phyloP scores from a whole-genome alignment of 2,113 vertebrate genomes.

The Nannospalax galili region DNA sequence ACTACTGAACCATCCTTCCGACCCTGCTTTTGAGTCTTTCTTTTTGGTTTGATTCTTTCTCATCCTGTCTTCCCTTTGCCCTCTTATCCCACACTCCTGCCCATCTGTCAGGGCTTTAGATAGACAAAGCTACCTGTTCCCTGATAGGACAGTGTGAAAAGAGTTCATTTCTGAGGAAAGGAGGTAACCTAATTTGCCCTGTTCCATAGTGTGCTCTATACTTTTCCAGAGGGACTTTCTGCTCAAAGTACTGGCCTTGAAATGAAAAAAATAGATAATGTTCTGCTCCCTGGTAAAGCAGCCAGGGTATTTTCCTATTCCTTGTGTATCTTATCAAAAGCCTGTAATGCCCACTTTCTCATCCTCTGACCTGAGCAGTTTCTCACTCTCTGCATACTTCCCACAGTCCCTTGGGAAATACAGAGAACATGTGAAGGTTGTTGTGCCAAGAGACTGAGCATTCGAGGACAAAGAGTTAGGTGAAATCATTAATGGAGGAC shows the following conservation, averaged over 20 bases:
- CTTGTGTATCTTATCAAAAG: background rate
- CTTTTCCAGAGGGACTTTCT: background rate
- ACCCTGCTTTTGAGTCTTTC: background rate
- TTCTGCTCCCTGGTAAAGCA: background rate
- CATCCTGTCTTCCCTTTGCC: background rate
- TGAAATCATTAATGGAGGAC: conserved; percentile 28
- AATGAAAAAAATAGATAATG: background rate
- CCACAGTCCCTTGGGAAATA: background rate
- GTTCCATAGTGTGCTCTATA: background rate
- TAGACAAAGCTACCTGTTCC: background rate
- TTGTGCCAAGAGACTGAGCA: background rate
- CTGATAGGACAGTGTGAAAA: background rate
- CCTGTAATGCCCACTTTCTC: background rate
- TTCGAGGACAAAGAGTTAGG: conserved; percentile 27
- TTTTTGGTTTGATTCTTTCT: background rate
- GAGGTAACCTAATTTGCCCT: conserved; percentile 56
- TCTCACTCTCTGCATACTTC: background rate
- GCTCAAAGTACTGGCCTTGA: conserved; percentile 25
- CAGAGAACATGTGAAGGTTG: background rate
- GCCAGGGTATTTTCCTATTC: background rate
- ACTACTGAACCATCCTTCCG: no score
- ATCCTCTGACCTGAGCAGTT: background rate
- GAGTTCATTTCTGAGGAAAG: background rate
- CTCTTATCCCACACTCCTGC: background rate
- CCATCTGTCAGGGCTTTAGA: conserved; percentile 11